Percentiles rank a stretch among this genome's conserved stretches.
Conservation (phyloP, 2,888 invertebrate genomes). For the Himalopsyche tibetana region DNA sequence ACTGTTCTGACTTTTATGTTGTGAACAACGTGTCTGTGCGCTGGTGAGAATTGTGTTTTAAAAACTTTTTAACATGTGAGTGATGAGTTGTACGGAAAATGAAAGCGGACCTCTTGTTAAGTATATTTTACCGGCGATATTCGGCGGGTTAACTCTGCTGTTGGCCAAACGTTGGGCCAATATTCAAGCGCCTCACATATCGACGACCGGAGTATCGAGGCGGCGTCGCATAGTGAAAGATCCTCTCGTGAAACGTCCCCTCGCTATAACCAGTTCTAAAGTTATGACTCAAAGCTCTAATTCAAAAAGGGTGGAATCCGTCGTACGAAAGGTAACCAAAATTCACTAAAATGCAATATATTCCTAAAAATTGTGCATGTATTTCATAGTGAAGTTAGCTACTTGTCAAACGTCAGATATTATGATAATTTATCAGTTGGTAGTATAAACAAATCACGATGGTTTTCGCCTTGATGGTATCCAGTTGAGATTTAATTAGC, state of each 20-base stretch:
- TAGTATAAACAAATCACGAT: constrained; percentile 57
- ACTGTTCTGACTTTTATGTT: constrained; percentile 46
- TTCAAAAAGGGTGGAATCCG: constrained; percentile 72
- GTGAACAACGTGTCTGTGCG: constrained; percentile 67
- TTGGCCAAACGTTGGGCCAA: constrained; percentile 76
- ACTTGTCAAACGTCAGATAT: constrained; percentile 52
- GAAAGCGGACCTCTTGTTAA: constrained; percentile 78
- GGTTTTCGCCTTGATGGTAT: constrained; percentile 32
- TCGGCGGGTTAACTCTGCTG: constrained; percentile 76
- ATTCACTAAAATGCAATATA: background rate
- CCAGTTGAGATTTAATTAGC: background rate
- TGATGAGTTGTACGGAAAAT: constrained; percentile 76
- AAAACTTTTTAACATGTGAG: constrained; percentile 73
- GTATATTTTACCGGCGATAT: constrained; percentile 76
- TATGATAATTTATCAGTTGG: constrained; percentile 42
- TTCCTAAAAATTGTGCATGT: constrained; percentile 33
- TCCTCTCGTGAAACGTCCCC: constrained; percentile 73
- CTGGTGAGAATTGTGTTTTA: constrained; percentile 69
- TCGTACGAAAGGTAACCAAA: constrained; percentile 71
- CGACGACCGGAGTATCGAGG: constrained; percentile 75
- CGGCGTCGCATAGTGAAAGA: constrained; percentile 77
- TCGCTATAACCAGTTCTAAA: constrained; percentile 73
- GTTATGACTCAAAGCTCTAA: constrained; percentile 72
- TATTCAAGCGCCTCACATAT: constrained; percentile 65
- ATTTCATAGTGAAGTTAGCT: constrained; percentile 48